Conservation (phyloP, 2,113 vertebrate genomes). For the Vulpes ferrilata region DNA sequence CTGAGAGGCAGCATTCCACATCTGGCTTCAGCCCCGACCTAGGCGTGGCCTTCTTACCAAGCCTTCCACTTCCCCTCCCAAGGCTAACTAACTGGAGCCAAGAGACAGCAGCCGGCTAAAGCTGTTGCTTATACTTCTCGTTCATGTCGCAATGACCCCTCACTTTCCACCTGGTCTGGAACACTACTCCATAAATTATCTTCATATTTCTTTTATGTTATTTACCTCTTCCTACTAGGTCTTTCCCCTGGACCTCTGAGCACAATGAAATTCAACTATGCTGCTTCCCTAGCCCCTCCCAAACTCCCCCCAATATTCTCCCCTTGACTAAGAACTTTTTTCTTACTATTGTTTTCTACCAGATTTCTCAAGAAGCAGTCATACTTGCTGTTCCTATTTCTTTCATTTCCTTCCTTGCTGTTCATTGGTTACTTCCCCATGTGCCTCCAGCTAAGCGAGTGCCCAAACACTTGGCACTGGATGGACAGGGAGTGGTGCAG, state of each 20-base stretch:
- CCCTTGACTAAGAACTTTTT: not conserved
- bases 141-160: not conserved
- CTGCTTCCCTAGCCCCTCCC: not conserved
- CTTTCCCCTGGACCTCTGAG: not conserved
- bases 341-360: not conserved
- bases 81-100: not conserved
- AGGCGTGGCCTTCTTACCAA: not conserved
- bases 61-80: not conserved
- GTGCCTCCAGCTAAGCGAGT: not conserved
- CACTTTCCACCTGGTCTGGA: not conserved
- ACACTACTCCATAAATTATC: not conserved
- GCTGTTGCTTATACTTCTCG: not conserved
- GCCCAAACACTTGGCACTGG: not conserved
- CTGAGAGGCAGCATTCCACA: not conserved
- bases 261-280: not conserved
- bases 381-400: not conserved
- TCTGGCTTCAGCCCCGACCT: not conserved
- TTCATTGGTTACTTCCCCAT: accelerated
- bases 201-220: not conserved
- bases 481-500: no score
- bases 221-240: not conserved
- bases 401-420: not conserved
- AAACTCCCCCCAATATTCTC: not conserved
- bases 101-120: not conserved
- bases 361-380: not conserved